These are phyloP conservation scores for Lacerta bilineata DNA, from an alignment of 2,797 vertebrate species.

Conservation along the genomic window DNA sequence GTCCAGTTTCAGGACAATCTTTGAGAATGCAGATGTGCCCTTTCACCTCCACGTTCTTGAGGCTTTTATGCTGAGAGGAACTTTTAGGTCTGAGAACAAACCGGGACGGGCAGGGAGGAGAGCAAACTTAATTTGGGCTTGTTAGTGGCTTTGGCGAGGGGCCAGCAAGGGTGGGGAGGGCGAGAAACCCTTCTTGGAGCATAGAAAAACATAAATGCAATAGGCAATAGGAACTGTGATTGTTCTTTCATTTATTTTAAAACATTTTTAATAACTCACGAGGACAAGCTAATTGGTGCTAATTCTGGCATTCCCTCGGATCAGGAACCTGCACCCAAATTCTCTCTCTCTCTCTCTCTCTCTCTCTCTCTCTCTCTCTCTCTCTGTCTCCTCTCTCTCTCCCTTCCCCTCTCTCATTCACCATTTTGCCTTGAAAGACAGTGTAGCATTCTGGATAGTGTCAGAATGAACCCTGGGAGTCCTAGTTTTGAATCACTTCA, in stretches of 20 bases:
- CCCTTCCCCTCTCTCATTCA: neutral
- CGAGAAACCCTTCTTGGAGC: neutral
- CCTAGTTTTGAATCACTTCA: neutral
- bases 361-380: too few relatives aligned
- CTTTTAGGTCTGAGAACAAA: constrained; percentile 56
- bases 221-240: too few relatives aligned
- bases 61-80: constrained; percentile 34
- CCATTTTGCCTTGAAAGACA: neutral
- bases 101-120: neutral
- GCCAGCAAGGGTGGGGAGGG: neutral
- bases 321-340: too few relatives aligned
- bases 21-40: constrained; percentile 74
- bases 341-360: too few relatives aligned
- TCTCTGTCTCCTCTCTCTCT: too few relatives aligned
- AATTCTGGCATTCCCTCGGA: neutral
- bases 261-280: too few relatives aligned
- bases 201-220: neutral
- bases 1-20: constrained; percentile 32
- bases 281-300: neutral
- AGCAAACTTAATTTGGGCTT: neutral
- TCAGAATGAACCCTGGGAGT: neutral
- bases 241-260: neutral
- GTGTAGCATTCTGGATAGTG: neutral
- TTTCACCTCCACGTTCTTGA: constrained; percentile 49
- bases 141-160: neutral